These are phyloP conservation scores for Sardina pilchardus DNA, from an alignment of 2,113 vertebrate species.

Conservation along the genomic window DNA sequence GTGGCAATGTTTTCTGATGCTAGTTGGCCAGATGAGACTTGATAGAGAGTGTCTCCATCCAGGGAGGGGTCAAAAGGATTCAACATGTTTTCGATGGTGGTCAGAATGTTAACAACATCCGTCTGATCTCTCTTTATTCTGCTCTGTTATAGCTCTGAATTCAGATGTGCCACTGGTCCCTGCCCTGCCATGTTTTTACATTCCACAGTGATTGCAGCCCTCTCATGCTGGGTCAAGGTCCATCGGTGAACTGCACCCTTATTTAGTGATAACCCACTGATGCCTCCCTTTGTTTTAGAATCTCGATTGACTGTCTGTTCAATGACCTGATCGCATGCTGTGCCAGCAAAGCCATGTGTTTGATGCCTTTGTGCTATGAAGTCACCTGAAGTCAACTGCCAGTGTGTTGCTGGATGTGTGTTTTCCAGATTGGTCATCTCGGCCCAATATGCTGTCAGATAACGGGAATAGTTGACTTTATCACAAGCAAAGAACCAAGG, in stretches of 20 bases:
- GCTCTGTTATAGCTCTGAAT: not conserved
- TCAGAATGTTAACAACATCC: slow-evolving; percentile 1
- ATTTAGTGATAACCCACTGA: no score
- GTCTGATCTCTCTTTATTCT: slow-evolving; percentile 5
- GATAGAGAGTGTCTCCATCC: slow-evolving; percentile 19
- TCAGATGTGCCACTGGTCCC: not conserved
- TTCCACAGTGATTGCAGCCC: slow-evolving; percentile 24
- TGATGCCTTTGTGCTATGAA: slow-evolving; percentile 29
- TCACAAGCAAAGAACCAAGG: slow-evolving; percentile 27
- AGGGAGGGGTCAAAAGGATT: slow-evolving; percentile 22
- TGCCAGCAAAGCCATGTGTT: not conserved
- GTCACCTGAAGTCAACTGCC: not conserved
- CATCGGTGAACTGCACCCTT: slow-evolving; percentile 26
- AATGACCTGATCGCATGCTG: slow-evolving; percentile 20
- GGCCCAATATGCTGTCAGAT: slow-evolving; percentile 13
- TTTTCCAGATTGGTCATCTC: slow-evolving; percentile 1
- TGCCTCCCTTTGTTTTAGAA: slow-evolving; percentile 18
- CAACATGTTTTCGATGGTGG: slow-evolving; percentile 26
- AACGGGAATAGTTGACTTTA: slow-evolving; percentile 7
- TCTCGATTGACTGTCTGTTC: slow-evolving; percentile 20
- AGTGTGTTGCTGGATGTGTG: not conserved
- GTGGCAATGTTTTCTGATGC: not conserved
- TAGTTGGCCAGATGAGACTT: slow-evolving; percentile 16
- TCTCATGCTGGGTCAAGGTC: slow-evolving; percentile 21
- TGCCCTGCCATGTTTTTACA: not conserved